Percentiles rank a stretch among this genome's conserved stretches.
These are phyloP conservation scores for Agriopis marginaria DNA, from an alignment of 2,888 invertebrate species.

Conservation along the genomic window DNA sequence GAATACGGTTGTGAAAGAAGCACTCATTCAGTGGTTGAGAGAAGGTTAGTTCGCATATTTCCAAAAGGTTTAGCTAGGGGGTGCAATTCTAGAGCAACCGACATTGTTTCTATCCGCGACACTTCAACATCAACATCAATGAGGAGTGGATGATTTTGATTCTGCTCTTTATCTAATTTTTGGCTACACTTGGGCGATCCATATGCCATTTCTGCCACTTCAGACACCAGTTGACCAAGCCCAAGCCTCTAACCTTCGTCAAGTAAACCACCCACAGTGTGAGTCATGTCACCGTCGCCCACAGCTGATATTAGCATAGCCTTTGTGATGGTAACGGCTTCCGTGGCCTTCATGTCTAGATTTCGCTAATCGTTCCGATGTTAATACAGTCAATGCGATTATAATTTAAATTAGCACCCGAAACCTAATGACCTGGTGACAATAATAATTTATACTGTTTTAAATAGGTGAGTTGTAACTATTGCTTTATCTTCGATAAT, in stretches of 20 bases:
- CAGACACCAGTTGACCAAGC: constrained; percentile 67
- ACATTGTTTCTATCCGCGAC: no score
- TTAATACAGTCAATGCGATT: constrained; percentile 31
- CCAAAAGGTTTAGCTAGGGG: no score
- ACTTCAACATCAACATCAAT: no score
- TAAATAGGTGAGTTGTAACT: not conserved
- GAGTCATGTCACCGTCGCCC: constrained; percentile 72
- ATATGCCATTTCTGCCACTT: not conserved
- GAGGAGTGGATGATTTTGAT: not conserved
- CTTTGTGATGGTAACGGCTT: constrained; percentile 65
- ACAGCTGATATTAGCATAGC: constrained; percentile 71
- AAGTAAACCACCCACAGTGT: constrained; percentile 71
- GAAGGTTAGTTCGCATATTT: no score
- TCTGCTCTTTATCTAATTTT: no score
- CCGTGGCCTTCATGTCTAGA: constrained; percentile 68
- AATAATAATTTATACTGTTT: not conserved
- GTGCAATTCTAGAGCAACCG: no score
- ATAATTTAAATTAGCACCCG: constrained; percentile 22
- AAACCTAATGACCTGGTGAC: constrained; percentile 6
- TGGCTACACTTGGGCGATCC: not conserved
- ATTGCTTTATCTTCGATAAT: not conserved
- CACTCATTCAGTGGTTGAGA: no score
- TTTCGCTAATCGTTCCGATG: constrained; percentile 48
- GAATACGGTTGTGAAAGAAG: no score
- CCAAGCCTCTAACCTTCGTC: constrained; percentile 60